Evolutionary conservation across 2,113 vertebrate genomes (phyloP).

Genomic region (Tychaedon coryphoeus): DNA sequence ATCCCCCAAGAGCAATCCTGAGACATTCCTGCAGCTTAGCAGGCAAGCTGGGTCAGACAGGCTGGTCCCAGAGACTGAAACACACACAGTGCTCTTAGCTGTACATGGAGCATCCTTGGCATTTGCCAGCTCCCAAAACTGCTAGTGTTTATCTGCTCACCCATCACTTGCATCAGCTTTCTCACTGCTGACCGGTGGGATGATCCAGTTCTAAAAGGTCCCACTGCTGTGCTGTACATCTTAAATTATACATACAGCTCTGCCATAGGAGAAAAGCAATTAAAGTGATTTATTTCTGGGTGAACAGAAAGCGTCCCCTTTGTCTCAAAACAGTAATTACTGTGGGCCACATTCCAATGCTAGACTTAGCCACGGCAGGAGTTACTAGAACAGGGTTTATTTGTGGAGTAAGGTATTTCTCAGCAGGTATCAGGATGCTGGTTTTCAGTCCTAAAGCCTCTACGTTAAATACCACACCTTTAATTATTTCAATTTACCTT

Average conservation of each 20-base stretch:
- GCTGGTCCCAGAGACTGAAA: background rate
- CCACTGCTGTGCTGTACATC: background rate
- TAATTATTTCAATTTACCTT: slow-evolving; percentile 40
- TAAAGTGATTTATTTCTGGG: slow-evolving; percentile 42
- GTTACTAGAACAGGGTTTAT: background rate
- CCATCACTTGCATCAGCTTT: background rate
- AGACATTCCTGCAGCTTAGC: background rate
- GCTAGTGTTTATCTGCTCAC: background rate
- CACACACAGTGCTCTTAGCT: rapidly evolving
- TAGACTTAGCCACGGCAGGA: background rate
- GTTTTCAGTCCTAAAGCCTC: background rate
- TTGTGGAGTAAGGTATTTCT: background rate
- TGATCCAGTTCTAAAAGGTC: background rate
- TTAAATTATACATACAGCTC: background rate
- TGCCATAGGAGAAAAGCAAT: background rate
- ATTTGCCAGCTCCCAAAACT: background rate
- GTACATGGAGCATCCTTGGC: rapidly evolving
- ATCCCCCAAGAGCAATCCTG: background rate
- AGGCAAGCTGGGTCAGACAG: background rate
- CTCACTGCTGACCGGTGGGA: background rate
- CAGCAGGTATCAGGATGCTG: background rate
- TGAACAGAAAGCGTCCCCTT: background rate
- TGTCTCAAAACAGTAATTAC: slow-evolving; percentile 19
- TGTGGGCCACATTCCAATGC: background rate
- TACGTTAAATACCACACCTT: background rate